Evolutionary conservation across 2,888 invertebrate genomes (phyloP).

Genomic region (Rutpela maculata): DNA sequence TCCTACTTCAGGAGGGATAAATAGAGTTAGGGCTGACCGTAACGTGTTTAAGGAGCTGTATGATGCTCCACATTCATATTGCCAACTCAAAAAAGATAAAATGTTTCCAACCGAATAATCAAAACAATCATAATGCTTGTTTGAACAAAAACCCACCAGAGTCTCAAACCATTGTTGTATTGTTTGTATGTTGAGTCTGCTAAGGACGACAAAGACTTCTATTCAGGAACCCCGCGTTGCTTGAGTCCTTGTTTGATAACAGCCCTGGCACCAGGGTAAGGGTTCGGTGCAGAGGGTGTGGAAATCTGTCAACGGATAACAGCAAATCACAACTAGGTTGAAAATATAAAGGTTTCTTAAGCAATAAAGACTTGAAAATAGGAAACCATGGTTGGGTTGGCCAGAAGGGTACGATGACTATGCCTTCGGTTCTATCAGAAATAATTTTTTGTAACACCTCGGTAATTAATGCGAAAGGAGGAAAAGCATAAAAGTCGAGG

Average conservation of each 20-base stretch:
- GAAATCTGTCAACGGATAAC: not conserved
- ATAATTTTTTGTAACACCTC: not conserved
- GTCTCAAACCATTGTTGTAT: constrained; percentile 2
- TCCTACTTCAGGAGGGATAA: too few species aligned
- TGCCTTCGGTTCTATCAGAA: not conserved
- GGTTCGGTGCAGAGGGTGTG: not conserved
- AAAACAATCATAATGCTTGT: not conserved
- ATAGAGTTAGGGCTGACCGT: too few species aligned
- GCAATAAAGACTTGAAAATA: not conserved
- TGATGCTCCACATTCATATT: not conserved
- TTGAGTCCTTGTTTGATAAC: too few species aligned
- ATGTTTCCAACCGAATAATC: not conserved
- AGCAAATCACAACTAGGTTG: not conserved
- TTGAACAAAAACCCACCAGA: not conserved
- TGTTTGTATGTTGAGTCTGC: not conserved
- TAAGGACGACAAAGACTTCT: not conserved
- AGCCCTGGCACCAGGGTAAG: not conserved
- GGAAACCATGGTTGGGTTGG: not conserved
- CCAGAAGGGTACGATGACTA: not conserved
- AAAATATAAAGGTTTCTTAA: not conserved
- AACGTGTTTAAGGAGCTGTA: too few species aligned
- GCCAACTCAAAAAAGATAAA: not conserved
- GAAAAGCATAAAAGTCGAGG: not conserved
- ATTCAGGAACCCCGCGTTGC: not conserved
- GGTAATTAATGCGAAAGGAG: not conserved